Percentiles rank a stretch among this genome's conserved stretches.
Conservation (phyloP, 2,797 vertebrate genomes). For the Tachyglossus aculeatus region DNA sequence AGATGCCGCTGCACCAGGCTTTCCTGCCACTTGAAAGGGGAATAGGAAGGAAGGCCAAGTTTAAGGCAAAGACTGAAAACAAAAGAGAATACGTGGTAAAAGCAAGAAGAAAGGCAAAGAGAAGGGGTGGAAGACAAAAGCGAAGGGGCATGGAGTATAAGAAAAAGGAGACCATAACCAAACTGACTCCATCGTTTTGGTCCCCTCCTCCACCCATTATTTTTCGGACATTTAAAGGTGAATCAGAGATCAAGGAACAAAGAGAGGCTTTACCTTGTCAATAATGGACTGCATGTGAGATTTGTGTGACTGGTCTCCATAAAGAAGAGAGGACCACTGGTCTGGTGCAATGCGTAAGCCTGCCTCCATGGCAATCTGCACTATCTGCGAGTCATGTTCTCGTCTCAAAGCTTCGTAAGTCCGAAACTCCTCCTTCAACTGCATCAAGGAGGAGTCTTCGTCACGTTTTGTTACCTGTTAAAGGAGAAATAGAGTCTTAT, state of each 20-base stretch:
- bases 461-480: conserved; percentile 95
- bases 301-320: conserved; percentile 98
- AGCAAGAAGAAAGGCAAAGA: background rate
- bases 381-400: conserved; percentile 98
- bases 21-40: too few relatives aligned
- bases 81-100: background rate
- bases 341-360: conserved; percentile 97
- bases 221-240: background rate
- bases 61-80: background rate
- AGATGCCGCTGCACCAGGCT: too few relatives aligned
- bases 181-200: too few relatives aligned
- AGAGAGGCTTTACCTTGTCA: conserved; percentile 86
- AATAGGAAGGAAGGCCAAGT: background rate
- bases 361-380: conserved; percentile 98
- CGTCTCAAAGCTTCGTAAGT: conserved; percentile 94
- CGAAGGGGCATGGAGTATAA: background rate
- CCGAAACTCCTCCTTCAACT: conserved; percentile 96
- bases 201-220: too few relatives aligned
- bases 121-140: background rate
- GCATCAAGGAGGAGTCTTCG: conserved; percentile 98
- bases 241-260: background rate
- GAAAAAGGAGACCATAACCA: too few relatives aligned
- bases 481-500: background rate
- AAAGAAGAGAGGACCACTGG: conserved; percentile 97
- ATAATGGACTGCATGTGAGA: conserved; percentile 99